Evolutionary conservation across 2,888 invertebrate species (phyloP).

Genomic region (Strigamia transsilvanica): DNA sequence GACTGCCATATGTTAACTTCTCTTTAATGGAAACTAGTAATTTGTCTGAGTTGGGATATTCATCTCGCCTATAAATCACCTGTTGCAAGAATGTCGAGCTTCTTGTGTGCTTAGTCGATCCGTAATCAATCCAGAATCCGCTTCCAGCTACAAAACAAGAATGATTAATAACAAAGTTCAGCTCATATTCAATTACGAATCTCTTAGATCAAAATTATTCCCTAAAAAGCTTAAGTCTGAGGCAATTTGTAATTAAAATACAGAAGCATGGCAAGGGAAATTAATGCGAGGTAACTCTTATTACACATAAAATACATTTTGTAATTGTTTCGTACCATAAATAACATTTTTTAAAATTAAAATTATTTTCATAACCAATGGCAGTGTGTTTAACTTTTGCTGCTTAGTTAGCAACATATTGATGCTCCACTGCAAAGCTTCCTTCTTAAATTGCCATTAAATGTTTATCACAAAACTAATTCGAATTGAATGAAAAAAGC

Average conservation of each 20-base stretch:
- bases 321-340: no score
- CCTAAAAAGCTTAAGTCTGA: not conserved
- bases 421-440: no score
- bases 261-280: not conserved
- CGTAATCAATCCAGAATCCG: not conserved
- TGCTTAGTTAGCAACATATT: no score
- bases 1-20: conserved; percentile 1
- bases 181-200: not conserved
- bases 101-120: not conserved
- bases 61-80: conserved; percentile 35
- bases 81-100: not conserved
- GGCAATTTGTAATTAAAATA: not conserved
- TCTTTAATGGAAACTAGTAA: not conserved
- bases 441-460: no score
- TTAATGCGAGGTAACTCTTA: no score
- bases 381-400: no score
- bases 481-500: no score
- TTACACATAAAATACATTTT: no score
- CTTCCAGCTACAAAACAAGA: not conserved
- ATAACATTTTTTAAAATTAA: no score
- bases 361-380: no score
- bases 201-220: not conserved
- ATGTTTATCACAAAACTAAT: no score
- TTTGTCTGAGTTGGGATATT: conserved; percentile 9
- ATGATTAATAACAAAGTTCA: not conserved